Conservation (phyloP, 2,113 vertebrate species). For the Elanoides forficatus region DNA sequence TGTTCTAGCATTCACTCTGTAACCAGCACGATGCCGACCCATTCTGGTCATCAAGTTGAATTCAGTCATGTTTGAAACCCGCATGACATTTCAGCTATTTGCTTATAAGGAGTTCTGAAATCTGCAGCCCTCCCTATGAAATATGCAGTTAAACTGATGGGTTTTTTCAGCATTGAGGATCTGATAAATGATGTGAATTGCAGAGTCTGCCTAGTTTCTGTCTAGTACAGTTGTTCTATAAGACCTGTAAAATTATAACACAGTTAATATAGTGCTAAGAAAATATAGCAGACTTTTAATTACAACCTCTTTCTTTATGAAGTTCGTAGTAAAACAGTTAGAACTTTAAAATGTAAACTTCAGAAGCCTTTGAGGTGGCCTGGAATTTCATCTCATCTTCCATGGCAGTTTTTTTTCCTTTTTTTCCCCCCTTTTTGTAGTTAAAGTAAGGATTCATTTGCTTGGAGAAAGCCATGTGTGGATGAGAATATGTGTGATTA, state of each 20-base stretch:
- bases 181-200: neutral
- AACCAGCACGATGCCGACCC: neutral
- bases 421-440: neutral
- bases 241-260: neutral
- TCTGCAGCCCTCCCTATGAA: neutral
- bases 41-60: neutral
- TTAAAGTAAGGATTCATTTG: neutral
- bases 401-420: fast-evolving
- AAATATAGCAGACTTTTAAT: neutral
- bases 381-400: neutral
- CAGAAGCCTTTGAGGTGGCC: neutral
- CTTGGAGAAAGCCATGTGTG: neutral
- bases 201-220: neutral
- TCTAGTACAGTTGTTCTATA: neutral
- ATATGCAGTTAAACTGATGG: neutral
- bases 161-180: neutral
- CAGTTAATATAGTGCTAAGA: neutral
- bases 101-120: neutral
- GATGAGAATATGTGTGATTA: neutral
- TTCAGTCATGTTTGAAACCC: neutral
- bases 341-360: neutral
- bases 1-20: neutral
- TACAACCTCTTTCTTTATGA: neutral
- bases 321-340: neutral
- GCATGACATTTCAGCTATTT: neutral